Evolutionary conservation across 2,888 invertebrate genomes (phyloP), one percentile per base, ranked within the genome.

Genomic region (Mechanitis mazaeus): DNA sequence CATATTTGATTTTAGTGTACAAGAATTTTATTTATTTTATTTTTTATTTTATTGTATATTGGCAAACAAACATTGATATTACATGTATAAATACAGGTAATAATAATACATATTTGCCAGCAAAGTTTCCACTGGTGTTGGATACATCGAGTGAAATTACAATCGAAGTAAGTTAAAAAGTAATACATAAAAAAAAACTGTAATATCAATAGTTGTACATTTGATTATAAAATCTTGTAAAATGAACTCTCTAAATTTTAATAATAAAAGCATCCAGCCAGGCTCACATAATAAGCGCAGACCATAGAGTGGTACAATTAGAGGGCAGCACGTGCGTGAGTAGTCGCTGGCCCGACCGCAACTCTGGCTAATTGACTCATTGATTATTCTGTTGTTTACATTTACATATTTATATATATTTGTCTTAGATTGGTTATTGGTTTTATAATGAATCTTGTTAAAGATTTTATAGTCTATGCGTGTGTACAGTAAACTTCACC

Each of bases 361-460:
- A 78, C 72, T 76, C 79, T 75, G 72, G 70, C 74, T 82, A 82
- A 83, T 83, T 83, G 80, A 77, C 74, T 72, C 72, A 79, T 76
- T 78, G 76, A 76, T 76, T 76, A 71, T 64, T 59, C 63, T 60
- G 50, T 60, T 60, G 60, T 60, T 61, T 61, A 56, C 47, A 50
- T 54, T 46, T 56, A 50, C 54, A 59, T 45, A 63, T 58, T 56
- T 60, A 55, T 62, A 46, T 59, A 42, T 33, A 50, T 55, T 55
- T 55, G 58, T 58, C 54, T 45, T 54, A 58, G 20, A 58, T 54
- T 33, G 45, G 45, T 50, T 50, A 50, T 31, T 50, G 31, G 6
- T 50, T 31, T 50, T n/a, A 28, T 31, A 31, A 50, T 4, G 9
- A 28, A 20, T 20, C 20, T 20, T 20, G 20, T 20, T 20, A 20